A percentile compares a stretch with the other conserved stretches of the same genome.
These are phyloP conservation scores for Adela reaumurella DNA, from an alignment of 2,888 invertebrate genomes.

Conservation along the genomic window DNA sequence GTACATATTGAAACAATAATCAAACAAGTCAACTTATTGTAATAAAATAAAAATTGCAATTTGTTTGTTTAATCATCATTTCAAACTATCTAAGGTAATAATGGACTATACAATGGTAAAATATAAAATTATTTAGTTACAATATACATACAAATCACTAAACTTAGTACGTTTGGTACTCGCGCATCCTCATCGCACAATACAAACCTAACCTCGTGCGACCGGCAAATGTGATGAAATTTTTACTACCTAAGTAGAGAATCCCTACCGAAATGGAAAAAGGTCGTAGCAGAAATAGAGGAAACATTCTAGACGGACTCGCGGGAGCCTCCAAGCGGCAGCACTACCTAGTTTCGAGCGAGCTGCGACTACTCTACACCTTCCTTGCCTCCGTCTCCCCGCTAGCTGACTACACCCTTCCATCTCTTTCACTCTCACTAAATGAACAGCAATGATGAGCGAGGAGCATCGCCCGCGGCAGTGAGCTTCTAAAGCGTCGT, in stretches of 20 bases:
- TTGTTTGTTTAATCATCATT: constrained; percentile 18
- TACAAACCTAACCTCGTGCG: background rate
- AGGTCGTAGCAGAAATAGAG: background rate
- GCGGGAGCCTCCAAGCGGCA: no score
- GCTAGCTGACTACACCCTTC: no score
- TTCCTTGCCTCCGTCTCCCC: no score
- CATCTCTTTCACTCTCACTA: no score
- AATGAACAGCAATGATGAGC: no score
- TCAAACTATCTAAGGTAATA: constrained; percentile 45
- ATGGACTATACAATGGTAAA: constrained; percentile 56
- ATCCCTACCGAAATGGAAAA: background rate
- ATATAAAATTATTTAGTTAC: constrained; percentile 50
- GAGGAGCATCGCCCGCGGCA: no score
- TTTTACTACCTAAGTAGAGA: background rate
- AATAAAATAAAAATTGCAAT: background rate
- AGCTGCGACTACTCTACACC: no score
- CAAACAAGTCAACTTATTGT: background rate
- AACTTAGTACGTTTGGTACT: constrained; percentile 38
- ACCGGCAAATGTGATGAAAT: background rate
- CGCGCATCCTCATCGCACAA: background rate
- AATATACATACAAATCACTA: constrained; percentile 52
- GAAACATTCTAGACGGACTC: no score
- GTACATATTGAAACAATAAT: background rate
- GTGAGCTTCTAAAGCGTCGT: no score
- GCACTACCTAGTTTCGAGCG: no score